Conservation (phyloP, 2,797 vertebrate species). For the Phataginus tetradactyla region DNA sequence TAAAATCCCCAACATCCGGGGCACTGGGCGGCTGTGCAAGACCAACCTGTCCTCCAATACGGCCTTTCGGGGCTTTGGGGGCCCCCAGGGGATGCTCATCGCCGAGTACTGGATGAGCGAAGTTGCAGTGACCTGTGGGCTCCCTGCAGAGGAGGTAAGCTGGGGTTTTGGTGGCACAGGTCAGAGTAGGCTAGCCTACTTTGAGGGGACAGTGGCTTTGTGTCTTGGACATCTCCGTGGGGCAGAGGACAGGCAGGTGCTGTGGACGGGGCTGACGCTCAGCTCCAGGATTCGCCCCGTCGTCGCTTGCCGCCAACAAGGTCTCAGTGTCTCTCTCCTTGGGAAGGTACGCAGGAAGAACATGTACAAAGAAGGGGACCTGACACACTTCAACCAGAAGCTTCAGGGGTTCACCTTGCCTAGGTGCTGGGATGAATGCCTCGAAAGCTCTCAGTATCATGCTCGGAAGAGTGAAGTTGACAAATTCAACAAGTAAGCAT, state of each 20-base stretch:
- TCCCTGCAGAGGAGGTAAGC: slow-evolving; percentile 91
- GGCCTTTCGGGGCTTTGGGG: slow-evolving; percentile 97
- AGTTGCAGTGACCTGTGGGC: slow-evolving; percentile 89
- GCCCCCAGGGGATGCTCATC: slow-evolving; percentile 95
- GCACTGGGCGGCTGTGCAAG: slow-evolving; percentile 91
- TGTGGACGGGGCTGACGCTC: not conserved
- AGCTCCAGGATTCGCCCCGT: not conserved
- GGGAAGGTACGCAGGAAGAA: slow-evolving; percentile 92
- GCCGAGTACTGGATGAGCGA: slow-evolving; percentile 94
- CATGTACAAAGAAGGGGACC: slow-evolving; percentile 92
- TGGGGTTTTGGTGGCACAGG: not conserved
- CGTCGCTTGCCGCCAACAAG: not conserved
- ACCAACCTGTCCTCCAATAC: slow-evolving; percentile 97
- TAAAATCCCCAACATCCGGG: slow-evolving; percentile 91
- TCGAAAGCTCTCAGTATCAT: slow-evolving; percentile 88
- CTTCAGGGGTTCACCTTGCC: slow-evolving; percentile 91
- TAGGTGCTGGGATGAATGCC: slow-evolving; percentile 95
- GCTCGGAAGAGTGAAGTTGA: slow-evolving; percentile 86
- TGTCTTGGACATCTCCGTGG: not conserved
- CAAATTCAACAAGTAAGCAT: slow-evolving; percentile 92
- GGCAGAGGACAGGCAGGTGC: not conserved
- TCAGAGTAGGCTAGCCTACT: not conserved
- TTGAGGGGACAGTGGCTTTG: not conserved
- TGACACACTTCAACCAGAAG: slow-evolving; percentile 93
- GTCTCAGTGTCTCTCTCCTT: slow-evolving; percentile 52